Conservation (phyloP, 1,140 invertebrate species). For the Atta texana region DNA sequence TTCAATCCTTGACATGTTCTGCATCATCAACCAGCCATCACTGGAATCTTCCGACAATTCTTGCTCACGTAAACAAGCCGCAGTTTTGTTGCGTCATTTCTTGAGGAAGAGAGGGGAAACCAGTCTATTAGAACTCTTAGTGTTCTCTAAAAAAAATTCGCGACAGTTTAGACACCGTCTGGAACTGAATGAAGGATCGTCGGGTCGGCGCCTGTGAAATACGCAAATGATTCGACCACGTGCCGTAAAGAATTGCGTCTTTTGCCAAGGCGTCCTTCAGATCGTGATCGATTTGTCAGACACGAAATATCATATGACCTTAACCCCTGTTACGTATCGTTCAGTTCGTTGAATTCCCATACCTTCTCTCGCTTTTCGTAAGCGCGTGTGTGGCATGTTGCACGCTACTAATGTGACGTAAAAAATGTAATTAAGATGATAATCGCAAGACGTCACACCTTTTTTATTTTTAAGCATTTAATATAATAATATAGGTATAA, state of each 20-base stretch:
- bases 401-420: conserved; percentile 17
- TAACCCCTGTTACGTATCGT: conserved; percentile 58
- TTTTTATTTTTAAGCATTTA: conserved; percentile 12
- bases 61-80: conserved; percentile 33
- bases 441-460: background rate
- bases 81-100: conserved; percentile 14
- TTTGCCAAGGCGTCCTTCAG: conserved; percentile 51
- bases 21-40: conserved; percentile 18
- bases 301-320: conserved; percentile 52
- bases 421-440: conserved; percentile 9
- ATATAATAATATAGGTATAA: conserved; percentile 34
- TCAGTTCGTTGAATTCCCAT: conserved; percentile 1
- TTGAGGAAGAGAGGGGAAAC: conserved; percentile 8
- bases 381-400: conserved; percentile 13
- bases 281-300: conserved; percentile 50
- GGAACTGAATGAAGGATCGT: background rate
- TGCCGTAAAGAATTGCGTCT: conserved; percentile 61
- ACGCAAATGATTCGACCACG: conserved; percentile 44
- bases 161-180: conserved; percentile 42
- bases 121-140: conserved; percentile 48
- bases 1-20: background rate
- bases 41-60: conserved; percentile 5
- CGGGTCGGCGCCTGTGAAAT: conserved; percentile 1
- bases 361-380: conserved; percentile 34
- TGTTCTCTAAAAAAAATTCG: conserved; percentile 39